A percentile compares a stretch with the other conserved stretches of the same genome.
Evolutionary conservation across 2,797 vertebrate species (phyloP).

Genomic region (Aldrovandia affinis): DNA sequence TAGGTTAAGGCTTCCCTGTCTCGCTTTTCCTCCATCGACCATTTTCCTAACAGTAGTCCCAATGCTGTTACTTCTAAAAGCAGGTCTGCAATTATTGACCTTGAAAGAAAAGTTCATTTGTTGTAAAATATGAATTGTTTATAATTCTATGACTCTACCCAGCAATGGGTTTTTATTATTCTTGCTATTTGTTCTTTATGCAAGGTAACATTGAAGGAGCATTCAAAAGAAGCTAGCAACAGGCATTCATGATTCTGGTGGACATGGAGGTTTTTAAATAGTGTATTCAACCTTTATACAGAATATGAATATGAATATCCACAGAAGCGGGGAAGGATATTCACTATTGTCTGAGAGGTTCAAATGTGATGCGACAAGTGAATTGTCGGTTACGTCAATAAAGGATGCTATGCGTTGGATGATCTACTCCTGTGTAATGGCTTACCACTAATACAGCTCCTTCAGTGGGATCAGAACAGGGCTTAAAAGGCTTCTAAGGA

Average conservation of each 20-base stretch:
- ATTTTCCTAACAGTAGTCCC: too few species aligned
- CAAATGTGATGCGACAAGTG: not conserved
- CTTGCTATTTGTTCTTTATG: too few species aligned
- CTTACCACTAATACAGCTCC: slow-evolving; percentile 5
- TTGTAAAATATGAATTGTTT: too few species aligned
- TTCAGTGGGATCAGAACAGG: not conserved
- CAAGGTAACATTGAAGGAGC: too few species aligned
- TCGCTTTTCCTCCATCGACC: too few species aligned
- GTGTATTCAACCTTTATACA: not conserved
- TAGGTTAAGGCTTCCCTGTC: too few species aligned
- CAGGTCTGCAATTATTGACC: too few species aligned
- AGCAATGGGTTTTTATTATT: too few species aligned
- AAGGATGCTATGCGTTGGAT: not conserved
- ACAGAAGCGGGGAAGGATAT: not conserved
- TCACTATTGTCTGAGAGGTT: not conserved
- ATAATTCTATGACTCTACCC: too few species aligned
- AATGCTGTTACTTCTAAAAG: too few species aligned
- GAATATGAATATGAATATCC: not conserved
- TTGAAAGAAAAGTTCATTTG: too few species aligned
- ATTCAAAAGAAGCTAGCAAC: not conserved
- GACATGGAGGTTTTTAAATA: not conserved
- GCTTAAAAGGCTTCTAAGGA: slow-evolving; percentile 14
- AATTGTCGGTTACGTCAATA: not conserved
- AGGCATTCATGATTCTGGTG: not conserved
- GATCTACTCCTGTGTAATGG: not conserved